phyloP scores from a whole-genome alignment of 2,113 vertebrate species.

The Chionodraco myersi region DNA sequence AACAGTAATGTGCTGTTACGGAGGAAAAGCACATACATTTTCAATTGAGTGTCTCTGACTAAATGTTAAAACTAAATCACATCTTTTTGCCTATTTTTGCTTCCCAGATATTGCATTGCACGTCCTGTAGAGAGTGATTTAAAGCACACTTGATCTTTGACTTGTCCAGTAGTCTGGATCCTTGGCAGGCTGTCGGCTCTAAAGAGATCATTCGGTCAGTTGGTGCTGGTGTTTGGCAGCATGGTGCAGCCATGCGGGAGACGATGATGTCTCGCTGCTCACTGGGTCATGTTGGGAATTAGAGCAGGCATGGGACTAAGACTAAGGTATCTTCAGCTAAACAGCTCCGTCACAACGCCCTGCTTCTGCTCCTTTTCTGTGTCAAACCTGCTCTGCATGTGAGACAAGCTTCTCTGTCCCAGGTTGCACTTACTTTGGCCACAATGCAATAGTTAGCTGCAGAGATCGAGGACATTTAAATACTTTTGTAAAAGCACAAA shows the following conservation, averaged over 20 bases:
- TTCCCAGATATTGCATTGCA: background rate
- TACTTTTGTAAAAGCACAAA: background rate
- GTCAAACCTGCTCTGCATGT: background rate
- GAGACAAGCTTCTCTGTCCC: background rate
- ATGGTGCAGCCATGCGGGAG: conserved; percentile 14
- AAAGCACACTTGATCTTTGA: background rate
- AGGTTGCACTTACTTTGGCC: background rate
- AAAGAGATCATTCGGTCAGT: background rate
- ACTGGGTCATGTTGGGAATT: background rate
- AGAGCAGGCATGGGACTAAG: background rate
- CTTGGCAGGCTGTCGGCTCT: background rate
- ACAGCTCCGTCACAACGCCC: background rate
- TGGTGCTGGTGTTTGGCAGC: background rate
- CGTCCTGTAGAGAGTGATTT: too few relatives aligned
- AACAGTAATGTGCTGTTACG: too few relatives aligned
- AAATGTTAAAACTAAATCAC: background rate
- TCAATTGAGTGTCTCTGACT: background rate
- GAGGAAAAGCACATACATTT: background rate
- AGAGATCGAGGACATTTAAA: background rate
- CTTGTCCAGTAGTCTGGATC: background rate
- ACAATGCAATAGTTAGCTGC: background rate
- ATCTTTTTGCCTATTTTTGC: background rate
- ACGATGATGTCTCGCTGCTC: background rate
- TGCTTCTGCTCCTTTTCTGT: conserved; percentile 11
- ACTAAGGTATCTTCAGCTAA: background rate